Percentiles rank a stretch among this genome's conserved stretches.
Evolutionary conservation across 2,888 invertebrate genomes (phyloP).

Genomic region (Epiblema foenella): DNA sequence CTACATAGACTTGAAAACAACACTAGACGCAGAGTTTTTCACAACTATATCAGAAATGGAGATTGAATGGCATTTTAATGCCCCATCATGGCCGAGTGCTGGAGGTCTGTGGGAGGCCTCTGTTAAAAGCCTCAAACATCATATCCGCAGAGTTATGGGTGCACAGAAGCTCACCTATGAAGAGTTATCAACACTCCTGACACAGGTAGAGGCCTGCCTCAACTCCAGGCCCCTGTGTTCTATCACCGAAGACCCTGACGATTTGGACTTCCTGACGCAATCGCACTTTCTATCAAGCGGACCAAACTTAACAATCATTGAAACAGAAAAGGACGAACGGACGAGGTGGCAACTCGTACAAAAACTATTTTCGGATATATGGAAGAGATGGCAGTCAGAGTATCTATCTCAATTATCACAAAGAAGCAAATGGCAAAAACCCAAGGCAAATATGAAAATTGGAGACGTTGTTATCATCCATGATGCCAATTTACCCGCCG

Average conservation of each 20-base stretch:
- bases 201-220: not conserved
- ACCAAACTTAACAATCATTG: no score
- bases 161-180: not conserved
- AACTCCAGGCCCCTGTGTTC: not conserved
- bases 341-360: not conserved
- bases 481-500: not conserved
- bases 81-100: no score
- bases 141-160: conserved; percentile 1
- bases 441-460: not conserved
- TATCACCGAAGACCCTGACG: not conserved
- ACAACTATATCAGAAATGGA: no score
- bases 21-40: no score
- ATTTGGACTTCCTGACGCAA: not conserved
- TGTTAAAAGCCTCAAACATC: no score
- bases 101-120: no score
- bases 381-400: no score
- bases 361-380: not conserved
- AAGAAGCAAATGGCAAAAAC: not conserved
- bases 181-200: not conserved
- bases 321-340: not conserved
- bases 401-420: not conserved
- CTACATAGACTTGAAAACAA: no score
- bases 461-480: not conserved
- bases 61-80: no score
- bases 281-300: conserved; percentile 1